Percentiles rank a stretch among this genome's conserved stretches.
These are phyloP conservation scores for Tor tambroides DNA, from an alignment of 2,113 vertebrate species.

Conservation along the genomic window DNA sequence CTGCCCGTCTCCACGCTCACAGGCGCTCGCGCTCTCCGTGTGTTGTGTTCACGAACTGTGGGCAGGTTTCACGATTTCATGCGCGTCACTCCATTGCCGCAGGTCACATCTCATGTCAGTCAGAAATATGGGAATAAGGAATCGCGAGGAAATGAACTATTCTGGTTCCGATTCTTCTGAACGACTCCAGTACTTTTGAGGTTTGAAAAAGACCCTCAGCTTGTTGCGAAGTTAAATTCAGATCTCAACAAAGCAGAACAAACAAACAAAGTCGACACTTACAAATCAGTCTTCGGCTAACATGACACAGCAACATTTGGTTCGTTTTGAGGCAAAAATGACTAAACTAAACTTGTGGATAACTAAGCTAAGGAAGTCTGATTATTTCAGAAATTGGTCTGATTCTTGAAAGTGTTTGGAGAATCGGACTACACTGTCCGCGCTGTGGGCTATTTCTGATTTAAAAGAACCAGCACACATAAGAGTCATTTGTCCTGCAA, in stretches of 20 bases:
- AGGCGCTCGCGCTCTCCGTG: neutral
- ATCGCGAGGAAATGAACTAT: neutral
- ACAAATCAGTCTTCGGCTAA: neutral
- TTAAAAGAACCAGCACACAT: neutral
- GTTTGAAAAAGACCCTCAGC: neutral
- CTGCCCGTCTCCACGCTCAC: constrained; percentile 1
- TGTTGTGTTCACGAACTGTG: neutral
- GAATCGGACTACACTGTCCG: neutral
- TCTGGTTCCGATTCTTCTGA: neutral
- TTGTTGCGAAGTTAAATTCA: neutral
- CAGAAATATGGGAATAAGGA: neutral
- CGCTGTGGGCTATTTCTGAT: neutral
- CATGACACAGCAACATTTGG: neutral
- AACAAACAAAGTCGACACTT: neutral
- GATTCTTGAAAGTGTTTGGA: neutral
- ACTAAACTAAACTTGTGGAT: neutral
- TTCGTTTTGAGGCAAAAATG: neutral
- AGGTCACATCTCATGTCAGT: neutral
- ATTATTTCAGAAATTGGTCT: neutral
- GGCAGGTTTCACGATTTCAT: neutral
- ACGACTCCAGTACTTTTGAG: neutral
- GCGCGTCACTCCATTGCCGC: neutral
- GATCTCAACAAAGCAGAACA: neutral
- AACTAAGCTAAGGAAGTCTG: neutral
- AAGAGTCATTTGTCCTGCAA: neutral